Evolutionary conservation across 2,888 invertebrate species (phyloP), one percentile per base, ranked within the genome.

Genomic region (Steromphala cineraria): DNA sequence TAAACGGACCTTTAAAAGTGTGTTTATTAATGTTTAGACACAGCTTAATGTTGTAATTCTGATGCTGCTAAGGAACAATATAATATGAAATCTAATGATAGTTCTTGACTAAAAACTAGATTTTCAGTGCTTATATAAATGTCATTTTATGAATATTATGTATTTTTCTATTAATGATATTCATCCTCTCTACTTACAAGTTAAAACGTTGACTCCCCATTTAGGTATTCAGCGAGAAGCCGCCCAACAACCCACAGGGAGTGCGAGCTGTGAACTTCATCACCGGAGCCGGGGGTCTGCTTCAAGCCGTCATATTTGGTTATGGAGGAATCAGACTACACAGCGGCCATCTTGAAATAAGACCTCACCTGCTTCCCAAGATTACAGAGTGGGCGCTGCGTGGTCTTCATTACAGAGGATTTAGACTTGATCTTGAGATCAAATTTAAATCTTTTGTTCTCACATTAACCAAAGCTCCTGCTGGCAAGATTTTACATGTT

Each of bases 271-370:
- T 92, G 3, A 93, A 94, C 81, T 94, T 93, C 84, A 90, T 93
- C 46, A 93, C 94, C 2, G 93, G 92, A 40, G 92, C 92, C 86
- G 94, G 93, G 4, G 93, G 93, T 24, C 92, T 93, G 62, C 87
- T 94, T 2, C 94, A 94, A 84, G 84, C 90, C 1, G 82, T 94
- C 62, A 80, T 93, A 4, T 92, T 89, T 83, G 94, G 94, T 5
- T 94, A 93, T 83, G 92, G 89, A 13, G 94, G 94, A 8, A 40
- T 93, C 19, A 88, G 94, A 17, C 78, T 90, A 2, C 77, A 80
- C 15, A 71, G 67, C 7, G 83, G 87, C 56, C 80, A 84, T 10
- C 84, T 90, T 5, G 82, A 87, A 24, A 53, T 90, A 24, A 67
- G 84, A 80, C 80, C 90, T 76, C 52, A 46, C 7, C 82, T 91